phyloP scores from a whole-genome alignment of 2,113 vertebrate genomes.

The Thalassarche chlororhynchos region DNA sequence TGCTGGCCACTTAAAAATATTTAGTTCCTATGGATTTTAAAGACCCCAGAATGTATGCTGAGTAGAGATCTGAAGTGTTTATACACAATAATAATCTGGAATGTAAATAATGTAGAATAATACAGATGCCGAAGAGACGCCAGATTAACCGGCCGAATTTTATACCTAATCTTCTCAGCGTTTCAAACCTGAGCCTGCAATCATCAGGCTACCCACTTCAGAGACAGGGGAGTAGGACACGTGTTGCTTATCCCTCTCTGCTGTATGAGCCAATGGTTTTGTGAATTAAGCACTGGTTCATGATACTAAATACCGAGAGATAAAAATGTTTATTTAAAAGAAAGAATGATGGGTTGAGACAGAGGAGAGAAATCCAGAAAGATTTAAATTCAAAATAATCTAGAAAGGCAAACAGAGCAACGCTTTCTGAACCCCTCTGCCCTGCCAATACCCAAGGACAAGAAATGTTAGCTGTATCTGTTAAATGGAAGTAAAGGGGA shows the following conservation, averaged over 20 bases:
- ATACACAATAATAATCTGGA: neutral
- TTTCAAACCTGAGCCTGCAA: neutral
- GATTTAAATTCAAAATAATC: neutral
- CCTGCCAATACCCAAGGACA: neutral
- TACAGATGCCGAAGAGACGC: neutral
- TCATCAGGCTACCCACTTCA: neutral
- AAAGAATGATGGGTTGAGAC: neutral
- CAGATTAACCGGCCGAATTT: neutral
- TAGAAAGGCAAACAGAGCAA: neutral
- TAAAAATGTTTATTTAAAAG: neutral
- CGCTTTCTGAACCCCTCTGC: neutral
- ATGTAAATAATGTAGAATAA: neutral
- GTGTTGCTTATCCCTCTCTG: neutral
- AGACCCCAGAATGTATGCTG: neutral
- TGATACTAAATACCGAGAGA: neutral
- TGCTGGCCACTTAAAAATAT: neutral
- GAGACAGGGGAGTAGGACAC: neutral
- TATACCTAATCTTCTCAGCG: neutral
- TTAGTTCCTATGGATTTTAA: neutral
- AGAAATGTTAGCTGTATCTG: neutral
- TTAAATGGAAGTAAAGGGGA: neutral
- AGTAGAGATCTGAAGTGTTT: neutral
- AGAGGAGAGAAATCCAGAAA: neutral
- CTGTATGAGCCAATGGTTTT: neutral
- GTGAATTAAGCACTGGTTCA: neutral